Percentiles rank a stretch among this genome's conserved stretches.
Evolutionary conservation across 2,888 invertebrate species (phyloP).

Genomic region (Lasioglossum leucozonium): DNA sequence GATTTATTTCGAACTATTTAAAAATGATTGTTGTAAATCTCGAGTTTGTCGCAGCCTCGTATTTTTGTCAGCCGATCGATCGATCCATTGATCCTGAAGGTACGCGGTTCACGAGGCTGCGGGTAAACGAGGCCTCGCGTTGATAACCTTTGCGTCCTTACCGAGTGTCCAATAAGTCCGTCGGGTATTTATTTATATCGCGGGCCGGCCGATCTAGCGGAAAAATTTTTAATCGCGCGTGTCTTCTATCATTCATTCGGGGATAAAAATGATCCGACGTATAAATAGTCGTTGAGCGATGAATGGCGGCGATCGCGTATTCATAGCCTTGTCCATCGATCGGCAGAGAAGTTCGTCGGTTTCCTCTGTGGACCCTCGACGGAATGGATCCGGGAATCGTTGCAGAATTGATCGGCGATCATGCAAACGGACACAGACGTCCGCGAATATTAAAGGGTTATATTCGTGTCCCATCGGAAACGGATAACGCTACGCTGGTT

Average conservation of each 20-base stretch:
- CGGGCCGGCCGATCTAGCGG: constrained; percentile 33
- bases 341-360: constrained; percentile 14
- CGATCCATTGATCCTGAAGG: constrained; percentile 12
- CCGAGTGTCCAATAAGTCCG: constrained; percentile 26
- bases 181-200: constrained; percentile 51
- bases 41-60: neutral
- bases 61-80: neutral
- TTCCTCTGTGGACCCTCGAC: neutral
- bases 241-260: constrained; percentile 55
- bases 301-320: constrained; percentile 53
- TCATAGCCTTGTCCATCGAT: constrained; percentile 41
- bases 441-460: neutral
- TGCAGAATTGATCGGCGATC: neutral
- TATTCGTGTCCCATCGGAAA: neutral
- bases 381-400: neutral
- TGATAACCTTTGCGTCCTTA: constrained; percentile 46
- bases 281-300: constrained; percentile 53
- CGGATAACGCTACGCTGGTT: neutral
- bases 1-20: no score
- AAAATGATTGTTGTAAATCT: no score
- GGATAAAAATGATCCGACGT: constrained; percentile 47
- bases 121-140: neutral
- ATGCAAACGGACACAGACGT: neutral
- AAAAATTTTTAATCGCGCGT: constrained; percentile 50
- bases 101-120: neutral